Base-by-base conservation (phyloP, 2,888 invertebrate species). In the Apamea anceps region DNA sequence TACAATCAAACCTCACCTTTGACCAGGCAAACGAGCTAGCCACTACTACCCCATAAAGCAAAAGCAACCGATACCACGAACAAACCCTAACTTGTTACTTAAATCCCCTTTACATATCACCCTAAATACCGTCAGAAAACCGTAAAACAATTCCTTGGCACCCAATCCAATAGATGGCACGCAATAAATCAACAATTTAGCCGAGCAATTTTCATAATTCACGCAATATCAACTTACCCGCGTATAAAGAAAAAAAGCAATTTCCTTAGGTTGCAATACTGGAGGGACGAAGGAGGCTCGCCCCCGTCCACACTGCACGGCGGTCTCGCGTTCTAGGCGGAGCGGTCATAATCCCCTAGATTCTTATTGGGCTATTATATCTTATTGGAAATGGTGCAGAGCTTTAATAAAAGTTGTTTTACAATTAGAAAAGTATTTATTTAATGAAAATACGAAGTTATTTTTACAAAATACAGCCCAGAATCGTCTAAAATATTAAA, bases 181-280 rank as follows among this genome's bases (percentile, higher is more conserved):
- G 91, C 90, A 93, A 96, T 96, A 96, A 96, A 96, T 96, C 96
- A 96, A 95, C 95, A 96, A 95, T 96, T 96, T 95, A 95, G 95
- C 93, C 87, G 90, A 87, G 94, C 96, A 95, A 96, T 96, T 96
- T 96, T 94, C 96, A 96, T 96, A 96, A 96, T 96, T 96, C 96
- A 96, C 95, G 94, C 96, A 95, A 95, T 96, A 96, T 96, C 96
- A 96, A 96, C 95, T 96, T 95, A 95, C 95, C 91, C 91, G 92
- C 91, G 94, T 94, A 96, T 95, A 96, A 96, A 96, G 96, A 96
- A 96, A 96, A 57, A 96, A 96, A 95, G 96, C 96, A 96, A 96
- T 96, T 96, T 96, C 95, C 96, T 94, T 91, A 89, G 94, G 94
- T 94, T 95, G 95, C 95, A 95, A 95, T 95, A 95, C 94, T 80